Evolutionary conservation across 2,113 vertebrate genomes (phyloP).

Genomic region (Antechinus stuartii): DNA sequence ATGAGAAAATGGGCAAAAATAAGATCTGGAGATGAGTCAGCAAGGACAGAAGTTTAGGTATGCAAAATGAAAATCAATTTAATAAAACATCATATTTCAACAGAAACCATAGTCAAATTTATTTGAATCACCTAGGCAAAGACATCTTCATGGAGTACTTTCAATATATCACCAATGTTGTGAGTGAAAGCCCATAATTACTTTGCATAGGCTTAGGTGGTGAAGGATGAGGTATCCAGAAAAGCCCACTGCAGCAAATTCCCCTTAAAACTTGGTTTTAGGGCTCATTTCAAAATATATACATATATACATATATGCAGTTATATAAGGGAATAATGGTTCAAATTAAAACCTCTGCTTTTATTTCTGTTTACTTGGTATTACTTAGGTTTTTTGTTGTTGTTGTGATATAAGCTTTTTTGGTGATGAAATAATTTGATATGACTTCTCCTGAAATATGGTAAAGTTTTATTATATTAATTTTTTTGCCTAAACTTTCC

Average conservation of each 20-base stretch:
- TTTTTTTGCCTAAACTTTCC: neutral
- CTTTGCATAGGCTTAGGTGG: neutral
- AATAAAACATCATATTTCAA: neutral
- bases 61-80: neutral
- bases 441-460: neutral
- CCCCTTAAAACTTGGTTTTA: neutral
- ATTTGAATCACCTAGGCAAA: neutral
- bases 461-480: neutral
- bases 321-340: neutral
- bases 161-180: neutral
- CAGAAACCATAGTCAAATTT: neutral
- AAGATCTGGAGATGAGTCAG: neutral
- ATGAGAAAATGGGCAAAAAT: neutral
- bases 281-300: neutral
- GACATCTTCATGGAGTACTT: neutral
- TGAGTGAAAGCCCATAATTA: neutral
- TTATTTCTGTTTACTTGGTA: neutral
- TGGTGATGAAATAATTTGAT: neutral
- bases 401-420: neutral
- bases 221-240: neutral
- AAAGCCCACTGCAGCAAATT: neutral
- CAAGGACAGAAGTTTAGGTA: neutral
- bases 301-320: neutral
- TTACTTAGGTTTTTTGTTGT: neutral
- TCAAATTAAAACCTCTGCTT: neutral